Conservation (phyloP, 2,888 invertebrate species). For the Pristionchus entomophagus region DNA sequence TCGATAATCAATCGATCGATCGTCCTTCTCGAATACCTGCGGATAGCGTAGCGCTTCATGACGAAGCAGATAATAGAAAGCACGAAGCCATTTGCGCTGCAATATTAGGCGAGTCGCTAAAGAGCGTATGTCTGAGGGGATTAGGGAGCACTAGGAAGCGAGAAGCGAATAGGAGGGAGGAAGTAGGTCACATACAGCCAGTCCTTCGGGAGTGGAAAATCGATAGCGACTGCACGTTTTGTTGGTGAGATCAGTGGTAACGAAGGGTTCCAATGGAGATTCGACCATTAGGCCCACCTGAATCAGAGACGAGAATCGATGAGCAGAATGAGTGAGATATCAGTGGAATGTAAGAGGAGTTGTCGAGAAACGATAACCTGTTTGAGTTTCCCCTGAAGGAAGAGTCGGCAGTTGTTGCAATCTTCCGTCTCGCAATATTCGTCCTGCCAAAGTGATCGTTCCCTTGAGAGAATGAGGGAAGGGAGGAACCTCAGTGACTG, state of each 20-base stretch:
- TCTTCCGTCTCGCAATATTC: slow-evolving; percentile 15
- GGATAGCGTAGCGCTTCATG: slow-evolving; percentile 1
- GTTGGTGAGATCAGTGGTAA: background rate
- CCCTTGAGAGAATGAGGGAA: background rate
- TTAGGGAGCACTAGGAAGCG: slow-evolving; percentile 20
- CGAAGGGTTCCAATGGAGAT: background rate
- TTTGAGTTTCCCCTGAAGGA: slow-evolving; percentile 10
- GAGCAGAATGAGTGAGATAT: background rate
- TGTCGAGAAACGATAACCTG: background rate
- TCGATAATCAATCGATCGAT: slow-evolving; percentile 13
- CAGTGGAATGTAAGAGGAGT: background rate
- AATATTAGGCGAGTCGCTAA: slow-evolving; percentile 6
- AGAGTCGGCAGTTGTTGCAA: background rate
- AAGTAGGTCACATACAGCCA: background rate
- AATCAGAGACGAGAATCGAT: background rate
- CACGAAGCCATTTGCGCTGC: slow-evolving; percentile 17
- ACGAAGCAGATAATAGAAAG: slow-evolving; percentile 37
- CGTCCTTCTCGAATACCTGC: background rate
- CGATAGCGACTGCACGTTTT: slow-evolving; percentile 20
- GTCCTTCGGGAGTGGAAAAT: slow-evolving; percentile 31
- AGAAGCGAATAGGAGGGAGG: background rate
- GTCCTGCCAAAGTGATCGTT: slow-evolving; percentile 10
- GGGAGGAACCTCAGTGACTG: background rate
- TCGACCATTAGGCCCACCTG: background rate
- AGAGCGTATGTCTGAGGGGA: background rate